These are phyloP conservation scores for Clavelina lepadiformis DNA, from an alignment of 23 tunicate genomes.

Conservation along the genomic window DNA sequence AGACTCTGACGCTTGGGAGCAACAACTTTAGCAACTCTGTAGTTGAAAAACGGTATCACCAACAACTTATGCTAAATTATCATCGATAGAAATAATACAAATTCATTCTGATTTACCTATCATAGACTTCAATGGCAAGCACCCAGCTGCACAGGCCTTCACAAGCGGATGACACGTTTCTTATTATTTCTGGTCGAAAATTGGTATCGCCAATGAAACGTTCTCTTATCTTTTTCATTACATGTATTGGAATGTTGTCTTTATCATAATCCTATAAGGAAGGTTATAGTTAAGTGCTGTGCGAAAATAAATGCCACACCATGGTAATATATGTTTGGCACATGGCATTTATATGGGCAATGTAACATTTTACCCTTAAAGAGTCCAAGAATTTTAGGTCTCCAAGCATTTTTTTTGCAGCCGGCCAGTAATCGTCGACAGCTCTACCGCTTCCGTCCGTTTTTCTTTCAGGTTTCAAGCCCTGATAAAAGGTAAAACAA, in stretches of 20 bases:
- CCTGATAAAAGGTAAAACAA: slow-evolving; percentile 53
- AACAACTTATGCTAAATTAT: too few species aligned
- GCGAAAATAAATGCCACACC: neutral
- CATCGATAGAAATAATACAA: neutral
- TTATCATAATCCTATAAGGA: slow-evolving; percentile 67
- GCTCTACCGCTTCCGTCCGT: slow-evolving; percentile 78
- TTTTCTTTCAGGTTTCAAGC: slow-evolving; percentile 81
- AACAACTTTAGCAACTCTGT: slow-evolving; percentile 88
- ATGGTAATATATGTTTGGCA: too few species aligned
- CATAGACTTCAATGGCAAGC: slow-evolving; percentile 82
- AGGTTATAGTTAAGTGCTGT: neutral
- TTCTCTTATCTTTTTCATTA: slow-evolving; percentile 81
- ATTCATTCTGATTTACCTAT: slow-evolving; percentile 36
- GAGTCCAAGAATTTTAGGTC: slow-evolving; percentile 80
- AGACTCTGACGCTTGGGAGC: slow-evolving; percentile 72
- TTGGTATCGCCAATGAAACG: slow-evolving; percentile 64
- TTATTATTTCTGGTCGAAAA: slow-evolving; percentile 79
- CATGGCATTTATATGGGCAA: neutral
- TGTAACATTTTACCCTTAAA: slow-evolving; percentile 29
- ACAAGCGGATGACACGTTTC: slow-evolving; percentile 87
- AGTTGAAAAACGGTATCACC: too few species aligned
- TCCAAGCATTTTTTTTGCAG: slow-evolving; percentile 86
- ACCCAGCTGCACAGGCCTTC: slow-evolving; percentile 94
- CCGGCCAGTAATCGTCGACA: slow-evolving; percentile 86
- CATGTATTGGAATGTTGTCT: slow-evolving; percentile 67